Evolutionary conservation across 2,113 vertebrate genomes (phyloP), one percentile per base, ranked within the genome.

Genomic region (Carassius gibelio): DNA sequence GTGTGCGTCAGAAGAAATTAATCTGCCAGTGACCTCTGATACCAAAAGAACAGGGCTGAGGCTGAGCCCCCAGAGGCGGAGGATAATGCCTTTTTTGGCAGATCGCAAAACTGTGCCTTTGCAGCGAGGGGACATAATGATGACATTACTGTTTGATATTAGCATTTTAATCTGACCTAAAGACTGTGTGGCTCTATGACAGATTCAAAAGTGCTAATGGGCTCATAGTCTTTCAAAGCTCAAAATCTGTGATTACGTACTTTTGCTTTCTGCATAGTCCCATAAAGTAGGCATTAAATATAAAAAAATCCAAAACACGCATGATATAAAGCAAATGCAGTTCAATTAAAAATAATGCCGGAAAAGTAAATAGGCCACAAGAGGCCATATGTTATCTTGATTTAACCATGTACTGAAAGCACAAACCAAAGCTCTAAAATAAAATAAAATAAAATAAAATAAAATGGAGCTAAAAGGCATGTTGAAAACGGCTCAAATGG

Each of bases 1-100:
- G 86, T 86, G 74, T 89, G 88, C 85, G 83, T 93, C 90, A 94
- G 89, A 89, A 87, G 59, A 90, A 85, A 90, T 92, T 90, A 93
- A 90, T 93, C 90, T 92, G 84, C 87, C 77, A 83, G 84, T 85
- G 87, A 86, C 75, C 89, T 91, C 87, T 91, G 87, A 88, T 88
- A 84, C 82, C 86, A 85, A 89, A 89, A 83, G 62, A 84, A 89
- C 75, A 30, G 74, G 42, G 64, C 62, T 84, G n/a, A 72, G 78
- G 78, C 76, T 76, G 23, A 75, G 71, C 34, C 76, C 26, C 5
- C 11, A 13, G 71, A 71, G 55, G 15, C 7, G 38, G 38, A 38
- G 57, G 82, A 66, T 84, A 87, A 84, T 84, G 68, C 68, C 42
- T 84, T 79, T 78, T 82, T 87, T 50, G 72, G 83, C 83, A 48